Evolutionary conservation across 2,113 vertebrate genomes (phyloP).

Genomic region (Odontophorus gujanensis): DNA sequence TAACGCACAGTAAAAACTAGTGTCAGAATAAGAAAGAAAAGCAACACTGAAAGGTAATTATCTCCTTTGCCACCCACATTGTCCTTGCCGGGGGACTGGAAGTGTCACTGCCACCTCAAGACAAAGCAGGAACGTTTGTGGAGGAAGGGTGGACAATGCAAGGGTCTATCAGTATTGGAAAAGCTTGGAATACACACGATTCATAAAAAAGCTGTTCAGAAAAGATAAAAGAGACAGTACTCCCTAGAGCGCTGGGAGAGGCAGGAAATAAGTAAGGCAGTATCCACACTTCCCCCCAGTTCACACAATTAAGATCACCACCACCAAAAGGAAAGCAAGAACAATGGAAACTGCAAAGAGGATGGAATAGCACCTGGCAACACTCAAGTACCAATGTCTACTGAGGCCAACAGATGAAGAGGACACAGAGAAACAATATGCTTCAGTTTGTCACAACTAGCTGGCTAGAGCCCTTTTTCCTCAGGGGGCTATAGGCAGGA

Average conservation of each 20-base stretch:
- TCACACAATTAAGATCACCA: not conserved
- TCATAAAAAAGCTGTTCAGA: not conserved
- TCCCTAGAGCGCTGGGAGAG: not conserved
- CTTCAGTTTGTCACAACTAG: not conserved
- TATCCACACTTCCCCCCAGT: not conserved
- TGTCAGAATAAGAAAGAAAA: not conserved
- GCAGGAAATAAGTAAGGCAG: not conserved
- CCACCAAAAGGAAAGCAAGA: not conserved
- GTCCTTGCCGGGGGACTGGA: not conserved
- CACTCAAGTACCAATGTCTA: not conserved
- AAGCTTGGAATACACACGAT: not conserved
- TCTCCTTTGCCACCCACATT: not conserved
- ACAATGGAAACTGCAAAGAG: not conserved
- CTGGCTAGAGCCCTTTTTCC: not conserved
- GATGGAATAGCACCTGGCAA: not conserved
- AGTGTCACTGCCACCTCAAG: not conserved
- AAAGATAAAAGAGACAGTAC: not conserved
- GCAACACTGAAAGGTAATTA: not conserved
- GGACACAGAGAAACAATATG: not conserved
- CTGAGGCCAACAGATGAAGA: not conserved
- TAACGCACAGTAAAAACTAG: not conserved
- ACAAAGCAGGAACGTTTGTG: not conserved
- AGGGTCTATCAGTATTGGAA: not conserved
- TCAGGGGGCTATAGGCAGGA: not conserved
- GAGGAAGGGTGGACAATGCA: not conserved